phyloP scores from a whole-genome alignment of 2,797 vertebrate genomes.

The Pterois miles region DNA sequence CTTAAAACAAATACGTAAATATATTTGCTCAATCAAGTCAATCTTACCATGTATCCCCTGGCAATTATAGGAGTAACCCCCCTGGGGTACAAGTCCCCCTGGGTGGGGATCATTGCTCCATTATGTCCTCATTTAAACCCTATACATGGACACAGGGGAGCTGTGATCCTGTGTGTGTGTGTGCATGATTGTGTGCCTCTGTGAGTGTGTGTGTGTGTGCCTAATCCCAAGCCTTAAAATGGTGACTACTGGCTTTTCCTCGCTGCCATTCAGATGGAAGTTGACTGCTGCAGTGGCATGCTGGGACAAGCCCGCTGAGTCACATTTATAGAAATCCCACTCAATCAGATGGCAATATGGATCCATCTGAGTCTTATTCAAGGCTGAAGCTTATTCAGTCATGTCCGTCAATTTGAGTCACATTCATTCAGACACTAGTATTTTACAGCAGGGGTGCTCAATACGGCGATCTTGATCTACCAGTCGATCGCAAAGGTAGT shows the following conservation, averaged over 20 bases:
- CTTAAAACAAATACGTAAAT: background rate
- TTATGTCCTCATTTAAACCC: conserved; percentile 52
- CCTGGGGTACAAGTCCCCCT: background rate
- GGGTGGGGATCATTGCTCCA: conserved; percentile 15
- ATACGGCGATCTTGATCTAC: too few species aligned
- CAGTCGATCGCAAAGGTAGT: too few species aligned
- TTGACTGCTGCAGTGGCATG: conserved; percentile 11
- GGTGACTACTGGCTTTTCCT: conserved; percentile 52
- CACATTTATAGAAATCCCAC: conserved; percentile 35
- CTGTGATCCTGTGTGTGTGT: conserved; percentile 11
- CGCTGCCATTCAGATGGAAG: conserved; percentile 26
- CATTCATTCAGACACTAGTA: background rate
- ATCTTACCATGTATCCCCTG: background rate
- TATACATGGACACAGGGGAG: conserved; percentile 15
- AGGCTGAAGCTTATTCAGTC: background rate
- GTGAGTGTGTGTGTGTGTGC: conserved; percentile 12
- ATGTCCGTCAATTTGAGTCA: conserved; percentile 8
- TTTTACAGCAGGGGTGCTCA: background rate
- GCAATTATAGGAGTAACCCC: conserved; percentile 7
- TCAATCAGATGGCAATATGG: conserved; percentile 8
- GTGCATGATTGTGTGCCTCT: background rate
- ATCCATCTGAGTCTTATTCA: conserved; percentile 28
- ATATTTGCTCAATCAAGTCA: background rate
- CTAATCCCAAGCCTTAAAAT: conserved; percentile 35
- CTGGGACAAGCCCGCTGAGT: conserved; percentile 54